phyloP scores from a whole-genome alignment of 2,888 invertebrate species.

The Drosophila pegasa region DNA sequence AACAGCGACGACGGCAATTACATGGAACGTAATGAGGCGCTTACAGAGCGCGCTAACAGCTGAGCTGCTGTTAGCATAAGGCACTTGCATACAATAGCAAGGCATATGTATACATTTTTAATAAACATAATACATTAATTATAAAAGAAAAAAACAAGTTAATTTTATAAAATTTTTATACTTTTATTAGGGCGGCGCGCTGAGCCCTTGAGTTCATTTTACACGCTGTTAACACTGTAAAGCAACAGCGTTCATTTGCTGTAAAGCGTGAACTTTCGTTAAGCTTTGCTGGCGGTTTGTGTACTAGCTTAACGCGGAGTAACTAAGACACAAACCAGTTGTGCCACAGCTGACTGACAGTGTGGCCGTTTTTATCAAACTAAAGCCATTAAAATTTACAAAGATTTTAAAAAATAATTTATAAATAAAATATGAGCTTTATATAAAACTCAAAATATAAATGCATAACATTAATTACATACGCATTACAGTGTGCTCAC shows the following conservation, averaged over 20 bases:
- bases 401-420: too few species aligned
- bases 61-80: neutral
- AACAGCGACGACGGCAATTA: conserved; percentile 13
- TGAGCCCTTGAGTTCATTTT: neutral
- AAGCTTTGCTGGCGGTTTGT: conserved; percentile 2
- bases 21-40: conserved; percentile 31
- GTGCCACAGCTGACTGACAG: neutral
- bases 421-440: too few species aligned
- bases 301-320: neutral
- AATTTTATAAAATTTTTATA: too few species aligned
- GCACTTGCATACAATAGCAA: too few species aligned
- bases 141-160: too few species aligned
- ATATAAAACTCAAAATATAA: too few species aligned
- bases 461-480: too few species aligned
- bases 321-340: neutral
- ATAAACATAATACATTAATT: too few species aligned
- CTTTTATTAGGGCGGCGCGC: too few species aligned
- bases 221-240: conserved; percentile 7
- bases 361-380: neutral
- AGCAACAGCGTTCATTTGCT: neutral
- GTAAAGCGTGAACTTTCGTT: neutral
- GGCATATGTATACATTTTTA: neutral
- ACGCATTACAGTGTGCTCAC: too few species aligned
- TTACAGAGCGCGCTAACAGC: neutral
- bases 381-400: too few species aligned